These are phyloP conservation scores for Drosophila incognita DNA, from an alignment of 2,888 invertebrate species.

Conservation along the genomic window DNA sequence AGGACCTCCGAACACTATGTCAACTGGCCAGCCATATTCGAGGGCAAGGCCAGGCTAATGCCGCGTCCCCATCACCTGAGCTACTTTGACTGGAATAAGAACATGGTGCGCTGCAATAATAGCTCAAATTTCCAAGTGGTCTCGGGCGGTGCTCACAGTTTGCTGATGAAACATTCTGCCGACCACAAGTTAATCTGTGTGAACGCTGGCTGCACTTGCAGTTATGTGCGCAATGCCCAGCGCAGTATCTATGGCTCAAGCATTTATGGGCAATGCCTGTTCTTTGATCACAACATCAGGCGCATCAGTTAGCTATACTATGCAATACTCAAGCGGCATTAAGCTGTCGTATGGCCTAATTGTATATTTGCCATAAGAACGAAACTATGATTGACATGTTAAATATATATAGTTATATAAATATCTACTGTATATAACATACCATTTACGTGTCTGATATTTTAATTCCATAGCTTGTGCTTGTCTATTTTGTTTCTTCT, in stretches of 20 bases:
- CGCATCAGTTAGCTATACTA: slow-evolving; percentile 46
- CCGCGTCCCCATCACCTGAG: slow-evolving; percentile 49
- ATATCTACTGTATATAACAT: background rate
- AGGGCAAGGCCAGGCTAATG: slow-evolving; percentile 36
- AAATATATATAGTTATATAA: slow-evolving; percentile 19
- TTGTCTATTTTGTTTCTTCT: background rate
- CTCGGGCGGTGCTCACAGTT: slow-evolving; percentile 45
- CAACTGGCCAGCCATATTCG: slow-evolving; percentile 59
- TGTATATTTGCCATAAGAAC: slow-evolving; percentile 23
- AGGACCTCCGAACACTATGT: slow-evolving; percentile 8
- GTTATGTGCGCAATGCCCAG: slow-evolving; percentile 18
- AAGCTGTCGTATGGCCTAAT: slow-evolving; percentile 22
- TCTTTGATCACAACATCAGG: slow-evolving; percentile 60
- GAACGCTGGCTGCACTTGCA: slow-evolving; percentile 47
- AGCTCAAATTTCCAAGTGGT: slow-evolving; percentile 50
- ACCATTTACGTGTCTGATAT: slow-evolving; percentile 12
- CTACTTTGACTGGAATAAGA: slow-evolving; percentile 54
- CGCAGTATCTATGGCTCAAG: slow-evolving; percentile 35
- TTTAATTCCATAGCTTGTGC: slow-evolving; percentile 44
- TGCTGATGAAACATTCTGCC: slow-evolving; percentile 52
- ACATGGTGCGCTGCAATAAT: slow-evolving; percentile 27
- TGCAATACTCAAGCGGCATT: slow-evolving; percentile 8
- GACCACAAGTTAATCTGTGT: slow-evolving; percentile 64
- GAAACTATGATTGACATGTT: slow-evolving; percentile 25
- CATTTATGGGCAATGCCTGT: slow-evolving; percentile 56